These are phyloP conservation scores for Drosophila aldrichi DNA, from an alignment of 2,888 invertebrate species.

Conservation along the genomic window DNA sequence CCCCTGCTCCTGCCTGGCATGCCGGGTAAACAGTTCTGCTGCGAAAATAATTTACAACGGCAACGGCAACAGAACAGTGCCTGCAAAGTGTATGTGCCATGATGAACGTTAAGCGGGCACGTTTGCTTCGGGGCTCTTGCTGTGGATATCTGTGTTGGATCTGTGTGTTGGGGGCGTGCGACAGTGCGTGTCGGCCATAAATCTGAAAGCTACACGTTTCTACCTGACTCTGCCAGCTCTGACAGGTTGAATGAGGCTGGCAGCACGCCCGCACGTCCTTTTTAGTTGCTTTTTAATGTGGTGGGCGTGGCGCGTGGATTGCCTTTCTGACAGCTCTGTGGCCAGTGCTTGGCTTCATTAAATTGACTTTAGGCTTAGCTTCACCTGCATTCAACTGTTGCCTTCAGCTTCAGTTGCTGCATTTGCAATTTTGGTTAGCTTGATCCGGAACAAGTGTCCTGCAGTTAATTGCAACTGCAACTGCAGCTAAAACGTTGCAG, in stretches of 20 bases:
- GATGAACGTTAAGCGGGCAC: conserved; percentile 67
- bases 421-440: conserved; percentile 40
- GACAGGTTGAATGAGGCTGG: conserved; percentile 70
- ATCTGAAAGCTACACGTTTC: conserved; percentile 76
- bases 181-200: conserved; percentile 73
- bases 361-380: conserved; percentile 30
- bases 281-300: conserved; percentile 74
- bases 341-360: conserved; percentile 58
- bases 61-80: conserved; percentile 39
- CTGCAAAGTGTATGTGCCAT: conserved; percentile 54
- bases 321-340: conserved; percentile 71
- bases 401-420: conserved; percentile 41
- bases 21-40: conserved; percentile 52
- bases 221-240: conserved; percentile 41
- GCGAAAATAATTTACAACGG: conserved; percentile 51
- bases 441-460: conserved; percentile 44
- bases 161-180: conserved; percentile 61
- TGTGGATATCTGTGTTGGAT: conserved; percentile 24
- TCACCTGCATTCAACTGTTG: conserved; percentile 22
- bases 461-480: conserved; percentile 44
- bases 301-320: conserved; percentile 70
- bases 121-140: conserved; percentile 51
- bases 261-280: conserved; percentile 73
- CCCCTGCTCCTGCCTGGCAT: not conserved
- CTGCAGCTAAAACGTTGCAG: not conserved